Percentiles rank a stretch among this genome's conserved stretches.
These are phyloP conservation scores for Lytechinus variegatus DNA, from an alignment of 35 echinoderm and acorn worm species.

Conservation along the genomic window DNA sequence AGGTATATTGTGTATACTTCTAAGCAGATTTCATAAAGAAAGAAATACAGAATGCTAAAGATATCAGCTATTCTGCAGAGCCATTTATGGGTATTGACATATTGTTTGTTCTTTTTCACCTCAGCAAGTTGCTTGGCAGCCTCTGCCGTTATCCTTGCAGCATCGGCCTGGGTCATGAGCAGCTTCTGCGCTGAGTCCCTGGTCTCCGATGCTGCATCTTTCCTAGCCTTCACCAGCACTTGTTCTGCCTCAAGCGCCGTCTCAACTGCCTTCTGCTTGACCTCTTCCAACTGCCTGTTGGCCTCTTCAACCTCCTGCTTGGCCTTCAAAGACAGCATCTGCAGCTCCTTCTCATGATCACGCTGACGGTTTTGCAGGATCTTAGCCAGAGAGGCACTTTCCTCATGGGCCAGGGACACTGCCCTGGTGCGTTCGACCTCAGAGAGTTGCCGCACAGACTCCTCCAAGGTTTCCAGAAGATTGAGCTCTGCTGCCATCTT, in stretches of 20 bases:
- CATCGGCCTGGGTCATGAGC: conserved; percentile 82
- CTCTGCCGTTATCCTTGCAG: conserved; percentile 89
- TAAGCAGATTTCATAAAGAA: no score
- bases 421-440: conserved; percentile 82
- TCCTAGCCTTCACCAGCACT: conserved; percentile 54
- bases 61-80: no score
- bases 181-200: conserved; percentile 58
- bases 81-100: no score
- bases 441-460: conserved; percentile 65
- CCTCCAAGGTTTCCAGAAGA: conserved; percentile 83
- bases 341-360: conserved; percentile 88
- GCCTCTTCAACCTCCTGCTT: conserved; percentile 89
- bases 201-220: conserved; percentile 68
- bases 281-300: conserved; percentile 74
- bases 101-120: conserved; percentile 34
- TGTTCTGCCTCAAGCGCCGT: conserved; percentile 75
- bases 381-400: conserved; percentile 74
- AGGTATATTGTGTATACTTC: no score
- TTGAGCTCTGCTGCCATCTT: conserved; percentile 93
- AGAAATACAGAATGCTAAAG: no score
- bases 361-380: conserved; percentile 81
- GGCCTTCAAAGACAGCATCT: conserved; percentile 88
- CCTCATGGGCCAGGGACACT: conserved; percentile 89
- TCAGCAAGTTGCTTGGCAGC: conserved; percentile 92
- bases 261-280: conserved; percentile 51